phyloP scores from a whole-genome alignment of 2,113 vertebrate species.

The Stigmatopora nigra region DNA sequence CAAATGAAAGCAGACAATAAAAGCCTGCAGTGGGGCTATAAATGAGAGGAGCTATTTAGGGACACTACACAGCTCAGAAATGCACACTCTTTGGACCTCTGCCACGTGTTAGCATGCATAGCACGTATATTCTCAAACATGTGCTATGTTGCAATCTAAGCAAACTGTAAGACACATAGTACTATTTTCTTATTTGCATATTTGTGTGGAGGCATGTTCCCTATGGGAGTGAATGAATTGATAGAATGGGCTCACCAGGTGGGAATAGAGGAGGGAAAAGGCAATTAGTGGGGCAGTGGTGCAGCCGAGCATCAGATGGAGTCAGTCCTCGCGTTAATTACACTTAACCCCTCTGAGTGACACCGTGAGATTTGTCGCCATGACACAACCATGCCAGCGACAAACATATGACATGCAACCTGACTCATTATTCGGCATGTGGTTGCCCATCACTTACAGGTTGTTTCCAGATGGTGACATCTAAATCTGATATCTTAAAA shows the following conservation, averaged over 20 bases:
- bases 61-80: constrained; percentile 41
- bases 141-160: constrained; percentile 4
- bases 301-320: constrained; percentile 44
- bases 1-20: constrained; percentile 54
- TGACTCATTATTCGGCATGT: not conserved
- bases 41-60: constrained; percentile 54
- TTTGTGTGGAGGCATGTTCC: constrained; percentile 40
- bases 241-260: constrained; percentile 37
- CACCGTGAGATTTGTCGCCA: constrained; percentile 23
- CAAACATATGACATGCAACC: constrained; percentile 26
- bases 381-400: constrained; percentile 11
- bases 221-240: constrained; percentile 47
- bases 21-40: constrained; percentile 50
- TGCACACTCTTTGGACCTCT: constrained; percentile 35
- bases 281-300: constrained; percentile 57
- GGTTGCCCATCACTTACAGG: not conserved
- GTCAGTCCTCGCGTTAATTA: constrained; percentile 55
- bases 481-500: not conserved
- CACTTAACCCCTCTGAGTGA: constrained; percentile 15
- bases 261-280: constrained; percentile 50
- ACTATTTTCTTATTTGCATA: constrained; percentile 45
- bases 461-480: not conserved
- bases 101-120: constrained; percentile 26
- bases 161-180: constrained; percentile 6
- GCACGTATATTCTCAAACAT: constrained; percentile 10